Conservation (phyloP, 2,797 vertebrate genomes). For the Brachyrhaphis roseni region DNA sequence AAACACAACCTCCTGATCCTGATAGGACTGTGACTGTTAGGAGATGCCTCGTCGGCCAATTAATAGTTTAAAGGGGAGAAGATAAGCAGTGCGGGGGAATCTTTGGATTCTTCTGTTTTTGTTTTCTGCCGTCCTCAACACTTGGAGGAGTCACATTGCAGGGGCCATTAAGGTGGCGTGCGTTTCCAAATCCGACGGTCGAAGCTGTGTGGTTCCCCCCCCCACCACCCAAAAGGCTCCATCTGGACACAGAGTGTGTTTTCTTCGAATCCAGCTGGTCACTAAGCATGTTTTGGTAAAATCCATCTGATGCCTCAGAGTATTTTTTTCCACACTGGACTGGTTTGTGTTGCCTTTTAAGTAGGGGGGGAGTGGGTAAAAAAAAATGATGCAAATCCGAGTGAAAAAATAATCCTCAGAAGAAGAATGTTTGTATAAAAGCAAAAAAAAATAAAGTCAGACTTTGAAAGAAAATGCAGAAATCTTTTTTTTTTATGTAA, state of each 20-base stretch:
- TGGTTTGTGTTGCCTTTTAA: conserved; percentile 20
- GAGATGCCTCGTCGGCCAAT: conserved; percentile 44
- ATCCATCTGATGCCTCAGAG: conserved; percentile 59
- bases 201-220: conserved; percentile 58
- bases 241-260: conserved; percentile 69
- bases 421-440: background rate
- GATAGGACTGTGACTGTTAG: conserved; percentile 39
- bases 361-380: background rate
- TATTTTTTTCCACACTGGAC: conserved; percentile 32
- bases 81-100: conserved; percentile 25
- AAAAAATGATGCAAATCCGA: conserved; percentile 3
- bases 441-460: conserved; percentile 2
- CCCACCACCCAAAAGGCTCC: conserved; percentile 42
- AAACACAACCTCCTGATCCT: conserved; percentile 51
- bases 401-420: background rate
- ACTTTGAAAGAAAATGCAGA: background rate
- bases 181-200: conserved; percentile 52
- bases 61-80: conserved; percentile 39
- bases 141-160: conserved; percentile 26
- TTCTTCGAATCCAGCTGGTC: conserved; percentile 63
- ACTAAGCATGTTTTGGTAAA: conserved; percentile 55
- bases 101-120: conserved; percentile 38
- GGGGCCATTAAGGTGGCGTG: conserved; percentile 44
- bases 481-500: background rate
- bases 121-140: conserved; percentile 38